Base-by-base conservation (phyloP, 1,140 invertebrate species). In the Drosophila kurseongensis region DNA sequence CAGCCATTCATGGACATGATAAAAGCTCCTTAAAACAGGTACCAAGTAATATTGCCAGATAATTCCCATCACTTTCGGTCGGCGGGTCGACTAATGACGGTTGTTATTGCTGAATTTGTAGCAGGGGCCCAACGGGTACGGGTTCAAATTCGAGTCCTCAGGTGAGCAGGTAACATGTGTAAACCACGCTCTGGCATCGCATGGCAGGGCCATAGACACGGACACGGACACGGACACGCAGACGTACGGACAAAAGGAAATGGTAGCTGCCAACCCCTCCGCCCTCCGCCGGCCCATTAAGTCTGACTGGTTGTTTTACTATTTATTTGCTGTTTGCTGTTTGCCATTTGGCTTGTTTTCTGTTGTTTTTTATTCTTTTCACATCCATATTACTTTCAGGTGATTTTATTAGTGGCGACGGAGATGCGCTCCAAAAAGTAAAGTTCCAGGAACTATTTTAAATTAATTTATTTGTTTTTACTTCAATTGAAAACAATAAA, bases 111-210 rank as follows among this genome's bases (percentile, higher is more conserved):
- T 59, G 50, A 41, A 41, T 50, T 58, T 44, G 63, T 40, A 41
- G 75, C 35, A 41, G 29, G 35, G 29, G 1, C 29, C 0, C 29
- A 5, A 47, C 40, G 51, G 35, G 32, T 32, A 45, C 18, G 35
- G 40, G 32, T 38, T 38, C 58, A 50, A 61, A 58, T 62, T 55
- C 14, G 10, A 18, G 59, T 42, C 36, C 29, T 51, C 41, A 52
- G 69, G 56, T 62, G 61, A 77, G 74, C 72, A 54, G 58, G 56
- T 74, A 79, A 75, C 76, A 79, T 84, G 72, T 83, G 76, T 79
- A 82, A 88, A 82, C 83, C 82, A 86, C 82, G 58, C 75, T 65
- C 65, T 86, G 82, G 62, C 83, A 86, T 85, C 83, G 75, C 69
- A 88, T 88, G 79, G 78, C 79, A 79, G 63, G 18, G 18, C 58